These are phyloP conservation scores for Mycalesis mineus DNA, from an alignment of 2,888 invertebrate genomes.

Conservation along the genomic window DNA sequence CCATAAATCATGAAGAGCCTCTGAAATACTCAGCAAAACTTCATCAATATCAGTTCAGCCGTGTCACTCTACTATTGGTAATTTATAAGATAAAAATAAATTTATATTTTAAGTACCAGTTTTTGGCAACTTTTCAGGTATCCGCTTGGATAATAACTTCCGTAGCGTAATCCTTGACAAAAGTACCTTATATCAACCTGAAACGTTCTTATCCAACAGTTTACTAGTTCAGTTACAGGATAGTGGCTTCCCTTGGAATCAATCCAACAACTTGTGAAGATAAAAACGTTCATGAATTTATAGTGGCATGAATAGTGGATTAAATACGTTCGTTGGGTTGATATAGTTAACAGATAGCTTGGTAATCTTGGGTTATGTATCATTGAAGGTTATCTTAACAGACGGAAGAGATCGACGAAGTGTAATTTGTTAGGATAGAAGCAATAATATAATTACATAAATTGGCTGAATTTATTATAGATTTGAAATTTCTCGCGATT, in stretches of 20 bases:
- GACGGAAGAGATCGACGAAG: background rate
- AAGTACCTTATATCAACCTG: constrained; percentile 3
- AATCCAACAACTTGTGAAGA: constrained; percentile 6
- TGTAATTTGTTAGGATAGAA: background rate
- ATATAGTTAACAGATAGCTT: background rate
- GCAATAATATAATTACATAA: no score
- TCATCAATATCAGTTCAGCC: no score
- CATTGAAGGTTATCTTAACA: background rate
- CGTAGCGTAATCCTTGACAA: background rate
- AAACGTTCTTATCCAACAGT: constrained; percentile 1
- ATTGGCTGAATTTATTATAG: no score
- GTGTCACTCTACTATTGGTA: no score
- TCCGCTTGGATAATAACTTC: no score
- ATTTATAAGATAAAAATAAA: no score
- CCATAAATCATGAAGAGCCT: no score
- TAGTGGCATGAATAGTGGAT: background rate
- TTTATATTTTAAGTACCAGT: no score
- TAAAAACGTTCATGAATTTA: constrained; percentile 6
- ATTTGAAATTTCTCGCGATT: no score
- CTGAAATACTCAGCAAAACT: no score
- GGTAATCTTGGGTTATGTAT: background rate
- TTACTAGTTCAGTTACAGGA: constrained; percentile 3
- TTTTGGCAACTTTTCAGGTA: no score
- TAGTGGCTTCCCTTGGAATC: constrained; percentile 1
- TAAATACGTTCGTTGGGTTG: background rate